A percentile compares a stretch with the other conserved stretches of the same genome.
Conservation (phyloP, 2,797 vertebrate species). For the Gila robusta region DNA sequence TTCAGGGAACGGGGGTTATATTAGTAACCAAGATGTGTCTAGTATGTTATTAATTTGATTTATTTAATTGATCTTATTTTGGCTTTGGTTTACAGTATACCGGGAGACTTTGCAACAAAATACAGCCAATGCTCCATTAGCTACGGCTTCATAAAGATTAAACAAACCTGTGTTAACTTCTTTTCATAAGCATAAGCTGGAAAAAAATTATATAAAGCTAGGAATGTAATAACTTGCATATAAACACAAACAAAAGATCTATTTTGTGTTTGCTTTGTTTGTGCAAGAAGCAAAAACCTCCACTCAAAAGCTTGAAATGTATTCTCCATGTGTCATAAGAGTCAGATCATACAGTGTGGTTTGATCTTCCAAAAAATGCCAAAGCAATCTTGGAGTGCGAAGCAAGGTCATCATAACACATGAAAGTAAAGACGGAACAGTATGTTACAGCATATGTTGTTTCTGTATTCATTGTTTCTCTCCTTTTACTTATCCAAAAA, state of each 20-base stretch:
- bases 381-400: constrained; percentile 16
- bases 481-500: constrained; percentile 16
- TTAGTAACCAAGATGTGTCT: not conserved
- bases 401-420: constrained; percentile 7
- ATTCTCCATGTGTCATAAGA: not conserved
- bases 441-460: constrained; percentile 3
- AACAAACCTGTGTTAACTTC: not conserved
- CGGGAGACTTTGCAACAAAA: not conserved
- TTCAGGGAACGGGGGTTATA: too few species aligned
- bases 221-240: not conserved
- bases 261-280: not conserved
- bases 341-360: constrained; percentile 6
- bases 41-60: not conserved
- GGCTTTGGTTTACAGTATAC: not conserved
- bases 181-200: not conserved
- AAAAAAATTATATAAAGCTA: not conserved
- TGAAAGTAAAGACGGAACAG: not conserved
- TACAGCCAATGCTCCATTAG: not conserved
- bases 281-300: not conserved
- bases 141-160: not conserved
- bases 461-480: constrained; percentile 13
- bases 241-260: not conserved
- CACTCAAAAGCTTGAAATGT: not conserved
- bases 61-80: not conserved
- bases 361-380: constrained; percentile 28